phyloP scores from a whole-genome alignment of 2,113 vertebrate genomes.

The Odocoileus hemionus region DNA sequence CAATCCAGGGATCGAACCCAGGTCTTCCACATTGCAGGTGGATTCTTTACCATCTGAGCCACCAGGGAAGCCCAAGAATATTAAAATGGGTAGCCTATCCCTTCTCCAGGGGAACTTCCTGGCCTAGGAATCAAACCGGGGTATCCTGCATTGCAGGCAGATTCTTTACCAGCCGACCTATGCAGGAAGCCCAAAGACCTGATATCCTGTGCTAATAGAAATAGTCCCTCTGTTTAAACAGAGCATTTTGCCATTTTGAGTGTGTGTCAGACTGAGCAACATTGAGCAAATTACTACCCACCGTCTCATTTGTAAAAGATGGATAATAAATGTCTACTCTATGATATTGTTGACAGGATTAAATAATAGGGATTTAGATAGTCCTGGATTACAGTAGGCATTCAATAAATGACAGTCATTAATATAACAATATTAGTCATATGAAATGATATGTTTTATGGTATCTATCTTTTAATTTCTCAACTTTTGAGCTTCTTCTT shows the following conservation, averaged over 20 bases:
- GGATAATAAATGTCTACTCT: background rate
- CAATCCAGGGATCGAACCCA: background rate
- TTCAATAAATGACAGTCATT: background rate
- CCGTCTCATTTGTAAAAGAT: background rate
- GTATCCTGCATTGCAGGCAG: background rate
- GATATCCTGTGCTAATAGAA: background rate
- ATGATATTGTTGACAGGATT: background rate
- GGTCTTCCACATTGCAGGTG: background rate
- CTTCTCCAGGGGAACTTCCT: background rate
- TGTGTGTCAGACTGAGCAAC: background rate
- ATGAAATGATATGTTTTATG: background rate
- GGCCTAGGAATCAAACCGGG: background rate
- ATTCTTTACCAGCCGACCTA: background rate
- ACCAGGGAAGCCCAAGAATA: background rate
- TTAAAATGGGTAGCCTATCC: background rate
- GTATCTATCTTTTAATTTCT: background rate
- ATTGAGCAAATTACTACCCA: background rate
- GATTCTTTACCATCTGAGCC: background rate
- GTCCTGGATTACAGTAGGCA: background rate
- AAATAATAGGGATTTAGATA: background rate
- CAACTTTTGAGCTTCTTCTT: background rate
- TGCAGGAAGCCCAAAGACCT: background rate
- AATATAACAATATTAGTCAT: background rate
- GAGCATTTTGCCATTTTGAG: background rate
- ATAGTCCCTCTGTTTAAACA: background rate